Base-by-base conservation (phyloP, 1,140 invertebrate genomes). In the Arion vulgaris region DNA sequence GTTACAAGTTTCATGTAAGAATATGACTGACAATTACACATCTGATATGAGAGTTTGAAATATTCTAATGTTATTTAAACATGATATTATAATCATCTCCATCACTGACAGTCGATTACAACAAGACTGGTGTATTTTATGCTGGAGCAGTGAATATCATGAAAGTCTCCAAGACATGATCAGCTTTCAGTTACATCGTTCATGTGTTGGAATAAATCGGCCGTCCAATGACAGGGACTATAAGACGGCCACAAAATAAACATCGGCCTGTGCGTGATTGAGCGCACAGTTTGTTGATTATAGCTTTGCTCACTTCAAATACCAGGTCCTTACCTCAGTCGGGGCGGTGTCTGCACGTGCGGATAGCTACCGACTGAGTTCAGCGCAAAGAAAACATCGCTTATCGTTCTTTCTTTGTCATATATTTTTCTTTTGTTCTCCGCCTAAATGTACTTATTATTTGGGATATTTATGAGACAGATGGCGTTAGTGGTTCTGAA, bases 271-370 rank as follows among this genome's bases (percentile, higher is more conserved):
- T 17, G 62, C 62, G 62, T 66, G 62, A 66, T 66, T 66, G 62
- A 66, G 62, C 62, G 32, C 62, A 66, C 62, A 66, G n/a, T 32
- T 0, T 32, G 62, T 57, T 66, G 62, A 66, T 66, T 66, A 66
- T 66, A 66, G 62, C 62, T 66, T 66, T 66, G 62, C 62, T 66
- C 62, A 66, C 62, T 32, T 17, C n/a, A 66, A 66, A 66, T 66
- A 66, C 17, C n/a, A 28, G 62, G 62, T 66, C 62, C 32, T 66
- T 66, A 66, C 62, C 62, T 32, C 62, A 28, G n/a, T 66, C 28
- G 62, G n/a, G 17, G n/a, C n/a, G 9, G n/a, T 32, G 62, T 28
- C 62, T 32, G 62, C 62, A 66, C 62, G 62, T 28, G 28, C 62
- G 32, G n/a, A 32, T n/a, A 34, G 62, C n/a, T 66, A 28, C 28